These are phyloP conservation scores for Pholis gunnellus DNA, from an alignment of 2,113 vertebrate species.

Conservation along the genomic window DNA sequence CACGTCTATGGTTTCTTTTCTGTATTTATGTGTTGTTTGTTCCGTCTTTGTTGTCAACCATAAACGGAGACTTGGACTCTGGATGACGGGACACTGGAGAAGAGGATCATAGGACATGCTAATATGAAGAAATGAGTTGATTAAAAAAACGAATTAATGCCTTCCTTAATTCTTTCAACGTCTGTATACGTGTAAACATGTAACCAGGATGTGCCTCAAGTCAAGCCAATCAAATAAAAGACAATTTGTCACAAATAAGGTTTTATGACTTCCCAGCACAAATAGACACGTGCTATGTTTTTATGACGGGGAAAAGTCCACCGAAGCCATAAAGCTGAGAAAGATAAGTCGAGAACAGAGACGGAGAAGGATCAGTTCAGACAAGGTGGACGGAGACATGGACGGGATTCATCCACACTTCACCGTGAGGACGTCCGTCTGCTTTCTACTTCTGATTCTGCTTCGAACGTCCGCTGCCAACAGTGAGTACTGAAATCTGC, in stretches of 20 bases:
- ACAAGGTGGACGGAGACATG: constrained; percentile 58
- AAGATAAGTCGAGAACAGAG: constrained; percentile 58
- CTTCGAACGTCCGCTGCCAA: neutral
- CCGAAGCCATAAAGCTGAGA: constrained; percentile 62
- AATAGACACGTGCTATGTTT: constrained; percentile 39
- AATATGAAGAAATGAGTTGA: neutral
- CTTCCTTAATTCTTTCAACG: neutral
- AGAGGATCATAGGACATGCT: neutral
- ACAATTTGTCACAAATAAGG: neutral
- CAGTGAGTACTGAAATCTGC: constrained; percentile 47
- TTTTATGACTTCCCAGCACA: constrained; percentile 41
- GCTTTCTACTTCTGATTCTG: constrained; percentile 55
- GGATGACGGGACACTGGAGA: neutral
- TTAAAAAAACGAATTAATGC: neutral
- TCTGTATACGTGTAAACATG: neutral
- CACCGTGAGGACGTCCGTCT: constrained; percentile 18
- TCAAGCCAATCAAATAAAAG: neutral
- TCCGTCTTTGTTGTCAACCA: constrained; percentile 13
- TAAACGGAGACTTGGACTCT: constrained; percentile 7
- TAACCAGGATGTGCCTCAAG: neutral
- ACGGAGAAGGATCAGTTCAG: neutral
- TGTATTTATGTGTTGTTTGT: neutral
- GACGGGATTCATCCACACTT: constrained; percentile 44
- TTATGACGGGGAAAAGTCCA: constrained; percentile 82
- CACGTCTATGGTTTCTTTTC: neutral